These are phyloP conservation scores for Crocodylus rhombifer DNA, from an alignment of 2,797 vertebrate species.

Conservation along the genomic window DNA sequence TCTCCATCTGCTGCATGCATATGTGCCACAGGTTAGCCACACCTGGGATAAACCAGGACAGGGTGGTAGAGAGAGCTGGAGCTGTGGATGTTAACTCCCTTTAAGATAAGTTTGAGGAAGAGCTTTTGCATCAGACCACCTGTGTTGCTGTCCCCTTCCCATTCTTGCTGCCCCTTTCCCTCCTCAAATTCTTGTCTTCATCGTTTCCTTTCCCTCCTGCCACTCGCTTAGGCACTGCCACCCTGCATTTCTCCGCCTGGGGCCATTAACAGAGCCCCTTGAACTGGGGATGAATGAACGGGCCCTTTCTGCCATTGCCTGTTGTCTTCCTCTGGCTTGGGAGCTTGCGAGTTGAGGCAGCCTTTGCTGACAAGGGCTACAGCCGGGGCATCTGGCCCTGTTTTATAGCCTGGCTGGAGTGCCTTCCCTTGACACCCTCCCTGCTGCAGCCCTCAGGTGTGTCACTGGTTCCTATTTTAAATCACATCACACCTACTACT, in stretches of 20 bases:
- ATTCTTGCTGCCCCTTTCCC: neutral
- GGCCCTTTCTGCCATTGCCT: slow-evolving; percentile 60
- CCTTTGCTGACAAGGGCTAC: slow-evolving; percentile 28
- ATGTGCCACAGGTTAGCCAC: too few species aligned
- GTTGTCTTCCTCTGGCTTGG: slow-evolving; percentile 5
- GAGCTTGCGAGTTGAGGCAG: neutral
- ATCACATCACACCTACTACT: neutral
- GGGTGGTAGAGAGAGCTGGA: neutral
- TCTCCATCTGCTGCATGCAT: too few species aligned
- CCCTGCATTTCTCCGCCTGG: slow-evolving; percentile 23
- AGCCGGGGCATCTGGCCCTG: slow-evolving; percentile 39
- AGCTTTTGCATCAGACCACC: slow-evolving; percentile 49
- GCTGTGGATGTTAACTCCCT: slow-evolving; percentile 15
- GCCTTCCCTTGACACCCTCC: slow-evolving; percentile 1
- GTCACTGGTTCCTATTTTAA: neutral
- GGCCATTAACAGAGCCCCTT: slow-evolving; percentile 26
- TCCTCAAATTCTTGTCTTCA: slow-evolving; percentile 64
- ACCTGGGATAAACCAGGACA: fast-evolving
- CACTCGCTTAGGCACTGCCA: neutral
- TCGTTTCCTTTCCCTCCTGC: slow-evolving; percentile 64
- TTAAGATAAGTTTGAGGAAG: slow-evolving; percentile 42
- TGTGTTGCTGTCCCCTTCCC: slow-evolving; percentile 44
- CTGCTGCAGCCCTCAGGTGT: neutral
- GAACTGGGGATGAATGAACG: slow-evolving; percentile 59
- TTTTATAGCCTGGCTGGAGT: slow-evolving; percentile 33